phyloP scores from a whole-genome alignment of 2,113 vertebrate genomes.

The Seriola quinqueradiata region DNA sequence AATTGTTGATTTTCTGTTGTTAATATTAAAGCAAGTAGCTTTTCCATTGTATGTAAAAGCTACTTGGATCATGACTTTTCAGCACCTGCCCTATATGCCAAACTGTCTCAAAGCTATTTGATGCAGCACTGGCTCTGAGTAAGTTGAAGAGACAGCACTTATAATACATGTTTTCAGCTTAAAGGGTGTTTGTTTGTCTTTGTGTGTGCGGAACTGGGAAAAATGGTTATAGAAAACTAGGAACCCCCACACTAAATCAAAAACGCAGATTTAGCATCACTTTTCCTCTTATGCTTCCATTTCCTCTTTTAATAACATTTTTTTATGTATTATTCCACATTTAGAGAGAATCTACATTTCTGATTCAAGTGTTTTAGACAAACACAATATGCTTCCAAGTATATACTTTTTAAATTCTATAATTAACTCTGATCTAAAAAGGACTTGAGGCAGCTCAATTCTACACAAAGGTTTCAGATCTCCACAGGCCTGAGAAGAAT shows the following conservation, averaged over 20 bases:
- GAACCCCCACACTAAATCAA: neutral
- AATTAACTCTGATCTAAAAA: neutral
- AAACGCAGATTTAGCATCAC: neutral
- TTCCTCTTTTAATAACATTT: conserved; percentile 10
- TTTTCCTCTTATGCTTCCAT: neutral
- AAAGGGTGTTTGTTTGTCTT: too few relatives aligned
- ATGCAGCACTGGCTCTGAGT: neutral
- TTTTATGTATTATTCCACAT: neutral
- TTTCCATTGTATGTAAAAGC: too few relatives aligned
- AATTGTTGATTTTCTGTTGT: too few relatives aligned
- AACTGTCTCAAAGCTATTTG: neutral
- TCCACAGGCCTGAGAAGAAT: too few relatives aligned
- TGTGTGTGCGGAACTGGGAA: neutral
- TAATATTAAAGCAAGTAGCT: too few relatives aligned
- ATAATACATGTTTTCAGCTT: neutral
- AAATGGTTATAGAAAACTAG: neutral
- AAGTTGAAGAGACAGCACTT: neutral
- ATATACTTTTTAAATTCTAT: neutral
- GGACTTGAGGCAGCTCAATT: too few relatives aligned
- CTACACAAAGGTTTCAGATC: too few relatives aligned
- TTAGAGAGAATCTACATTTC: neutral
- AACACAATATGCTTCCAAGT: neutral
- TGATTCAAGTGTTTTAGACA: neutral
- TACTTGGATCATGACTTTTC: too few relatives aligned
- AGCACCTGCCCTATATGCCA: neutral